These are phyloP conservation scores for Pseudonaja textilis DNA, from an alignment of 2,113 vertebrate species.

Conservation along the genomic window DNA sequence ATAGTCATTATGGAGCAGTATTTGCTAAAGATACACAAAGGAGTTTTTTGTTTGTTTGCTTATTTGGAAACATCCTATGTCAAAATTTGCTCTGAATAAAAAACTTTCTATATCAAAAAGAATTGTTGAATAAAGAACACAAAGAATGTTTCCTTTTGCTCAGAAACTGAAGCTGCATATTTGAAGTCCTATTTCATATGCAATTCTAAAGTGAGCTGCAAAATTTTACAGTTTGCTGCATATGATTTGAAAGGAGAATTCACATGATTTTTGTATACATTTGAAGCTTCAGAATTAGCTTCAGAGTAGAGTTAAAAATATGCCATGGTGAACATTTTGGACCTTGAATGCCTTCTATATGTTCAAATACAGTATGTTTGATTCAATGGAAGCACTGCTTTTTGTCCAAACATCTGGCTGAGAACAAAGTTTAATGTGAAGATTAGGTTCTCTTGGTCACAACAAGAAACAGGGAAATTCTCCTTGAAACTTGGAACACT, in stretches of 20 bases:
- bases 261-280: neutral
- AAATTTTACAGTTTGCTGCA: neutral
- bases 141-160: neutral
- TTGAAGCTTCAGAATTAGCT: neutral
- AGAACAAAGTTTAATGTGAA: neutral
- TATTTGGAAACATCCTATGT: neutral
- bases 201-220: neutral
- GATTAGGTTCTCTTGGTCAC: neutral
- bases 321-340: neutral
- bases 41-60: neutral
- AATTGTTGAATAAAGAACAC: neutral
- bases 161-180: neutral
- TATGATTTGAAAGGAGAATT: neutral
- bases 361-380: neutral
- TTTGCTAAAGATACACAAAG: neutral
- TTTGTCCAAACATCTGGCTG: neutral
- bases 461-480: neutral
- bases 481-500: neutral
- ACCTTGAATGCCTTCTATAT: neutral
- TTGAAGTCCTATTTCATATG: neutral
- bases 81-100: neutral
- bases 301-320: neutral
- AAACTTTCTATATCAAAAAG: neutral
- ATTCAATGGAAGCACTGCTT: neutral
- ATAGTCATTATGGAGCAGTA: neutral